phyloP scores from a whole-genome alignment of 2,113 vertebrate genomes.

The Corydoras sp. region DNA sequence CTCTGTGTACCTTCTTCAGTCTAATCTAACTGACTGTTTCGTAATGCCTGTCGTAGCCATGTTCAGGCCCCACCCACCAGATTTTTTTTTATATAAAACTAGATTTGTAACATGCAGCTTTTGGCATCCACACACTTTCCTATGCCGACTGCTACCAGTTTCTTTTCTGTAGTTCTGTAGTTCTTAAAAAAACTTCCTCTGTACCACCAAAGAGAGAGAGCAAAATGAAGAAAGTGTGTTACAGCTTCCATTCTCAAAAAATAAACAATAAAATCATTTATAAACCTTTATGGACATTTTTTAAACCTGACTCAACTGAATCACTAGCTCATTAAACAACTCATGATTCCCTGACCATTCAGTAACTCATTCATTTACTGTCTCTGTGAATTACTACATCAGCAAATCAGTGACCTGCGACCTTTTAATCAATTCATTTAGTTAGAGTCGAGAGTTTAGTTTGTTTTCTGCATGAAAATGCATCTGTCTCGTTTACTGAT shows the following conservation, averaged over 20 bases:
- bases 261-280: no score
- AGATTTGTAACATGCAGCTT: conserved; percentile 68
- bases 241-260: no score
- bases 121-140: conserved; percentile 58
- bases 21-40: background rate
- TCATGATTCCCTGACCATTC: background rate
- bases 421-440: no score
- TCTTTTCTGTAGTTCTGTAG: background rate
- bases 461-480: no score
- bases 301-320: background rate
- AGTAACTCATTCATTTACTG: background rate
- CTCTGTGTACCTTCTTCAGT: background rate
- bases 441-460: no score
- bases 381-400: background rate
- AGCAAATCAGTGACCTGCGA: no score
- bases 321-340: background rate
- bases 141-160: no score
- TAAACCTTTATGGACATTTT: no score
- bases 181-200: conserved; percentile 63
- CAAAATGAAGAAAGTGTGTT: background rate
- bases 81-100: conserved; percentile 56
- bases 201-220: conserved; percentile 27
- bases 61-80: conserved; percentile 11
- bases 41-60: background rate
- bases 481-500: no score